A percentile compares a stretch with the other conserved stretches of the same genome.
These are phyloP conservation scores for Drosophila takahashii DNA, from an alignment of 1,140 invertebrate genomes.

Conservation along the genomic window DNA sequence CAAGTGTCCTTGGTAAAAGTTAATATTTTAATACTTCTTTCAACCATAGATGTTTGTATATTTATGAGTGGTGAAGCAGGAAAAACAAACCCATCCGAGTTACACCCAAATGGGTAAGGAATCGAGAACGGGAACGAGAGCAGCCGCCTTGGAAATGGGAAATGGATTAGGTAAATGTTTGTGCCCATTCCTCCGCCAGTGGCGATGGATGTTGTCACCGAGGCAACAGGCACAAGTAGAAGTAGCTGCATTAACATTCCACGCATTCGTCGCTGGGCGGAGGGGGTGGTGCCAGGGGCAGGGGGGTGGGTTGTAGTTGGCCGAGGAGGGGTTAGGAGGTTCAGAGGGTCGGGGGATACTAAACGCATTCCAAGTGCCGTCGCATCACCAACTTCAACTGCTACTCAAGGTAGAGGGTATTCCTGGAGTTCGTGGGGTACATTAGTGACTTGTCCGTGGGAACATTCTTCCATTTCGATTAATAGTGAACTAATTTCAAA, in stretches of 20 bases:
- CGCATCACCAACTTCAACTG: slow-evolving; percentile 41
- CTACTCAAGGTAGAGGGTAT: slow-evolving; percentile 25
- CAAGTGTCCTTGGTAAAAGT: too few relatives aligned
- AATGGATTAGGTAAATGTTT: slow-evolving; percentile 78
- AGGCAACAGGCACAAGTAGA: slow-evolving; percentile 20
- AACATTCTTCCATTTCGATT: background rate
- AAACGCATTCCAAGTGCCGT: slow-evolving; percentile 73
- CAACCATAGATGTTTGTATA: background rate
- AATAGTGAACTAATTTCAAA: too few relatives aligned
- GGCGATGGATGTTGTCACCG: slow-evolving; percentile 48
- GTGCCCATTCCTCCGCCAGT: slow-evolving; percentile 56
- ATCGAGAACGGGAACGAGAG: slow-evolving; percentile 43
- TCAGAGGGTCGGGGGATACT: slow-evolving; percentile 30
- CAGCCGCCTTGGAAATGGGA: slow-evolving; percentile 67
- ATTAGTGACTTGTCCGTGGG: background rate
- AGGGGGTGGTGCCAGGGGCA: background rate
- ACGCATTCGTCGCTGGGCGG: slow-evolving; percentile 24
- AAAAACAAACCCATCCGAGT: background rate
- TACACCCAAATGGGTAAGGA: background rate
- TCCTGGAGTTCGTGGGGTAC: background rate
- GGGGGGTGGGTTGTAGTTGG: background rate
- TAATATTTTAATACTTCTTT: background rate
- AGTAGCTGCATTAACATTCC: slow-evolving; percentile 74
- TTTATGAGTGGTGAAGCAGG: background rate
- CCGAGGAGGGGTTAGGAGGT: background rate